phyloP scores from a whole-genome alignment of 2,888 invertebrate genomes.

The Diloba caeruleocephala region DNA sequence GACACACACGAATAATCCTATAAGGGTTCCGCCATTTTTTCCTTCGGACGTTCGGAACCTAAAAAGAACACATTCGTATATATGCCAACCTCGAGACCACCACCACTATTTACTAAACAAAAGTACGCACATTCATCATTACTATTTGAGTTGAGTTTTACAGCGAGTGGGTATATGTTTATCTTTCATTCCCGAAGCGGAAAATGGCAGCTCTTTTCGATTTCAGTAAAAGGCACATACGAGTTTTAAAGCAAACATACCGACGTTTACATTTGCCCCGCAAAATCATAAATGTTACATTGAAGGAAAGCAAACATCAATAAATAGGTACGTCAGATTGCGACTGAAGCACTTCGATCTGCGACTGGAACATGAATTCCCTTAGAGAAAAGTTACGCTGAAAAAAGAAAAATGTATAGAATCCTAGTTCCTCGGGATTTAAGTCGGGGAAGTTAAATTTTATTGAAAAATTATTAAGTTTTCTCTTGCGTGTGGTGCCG shows the following conservation, averaged over 20 bases:
- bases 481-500: too few relatives aligned
- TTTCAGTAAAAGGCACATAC: constrained; percentile 1
- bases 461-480: too few relatives aligned
- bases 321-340: constrained; percentile 14
- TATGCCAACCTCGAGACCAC: too few relatives aligned
- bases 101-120: too few relatives aligned
- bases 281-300: constrained; percentile 25
- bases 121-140: too few relatives aligned
- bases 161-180: constrained; percentile 18
- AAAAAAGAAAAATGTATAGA: constrained; percentile 22
- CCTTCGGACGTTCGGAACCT: too few relatives aligned
- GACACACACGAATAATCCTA: too few relatives aligned
- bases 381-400: constrained; percentile 26
- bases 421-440: too few relatives aligned
- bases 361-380: constrained; percentile 27
- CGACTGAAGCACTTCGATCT: constrained; percentile 15
- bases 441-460: too few relatives aligned
- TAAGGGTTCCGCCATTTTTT: too few relatives aligned
- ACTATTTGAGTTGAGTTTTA: too few relatives aligned
- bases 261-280: constrained; percentile 2
- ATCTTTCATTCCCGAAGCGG: constrained; percentile 24
- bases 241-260: constrained; percentile 6
- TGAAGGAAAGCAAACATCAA: constrained; percentile 22
- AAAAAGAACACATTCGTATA: too few relatives aligned
- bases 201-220: neutral